Evolutionary conservation across 2,888 invertebrate genomes (phyloP), one percentile per base, ranked within the genome.

Genomic region (Nomada flava): DNA sequence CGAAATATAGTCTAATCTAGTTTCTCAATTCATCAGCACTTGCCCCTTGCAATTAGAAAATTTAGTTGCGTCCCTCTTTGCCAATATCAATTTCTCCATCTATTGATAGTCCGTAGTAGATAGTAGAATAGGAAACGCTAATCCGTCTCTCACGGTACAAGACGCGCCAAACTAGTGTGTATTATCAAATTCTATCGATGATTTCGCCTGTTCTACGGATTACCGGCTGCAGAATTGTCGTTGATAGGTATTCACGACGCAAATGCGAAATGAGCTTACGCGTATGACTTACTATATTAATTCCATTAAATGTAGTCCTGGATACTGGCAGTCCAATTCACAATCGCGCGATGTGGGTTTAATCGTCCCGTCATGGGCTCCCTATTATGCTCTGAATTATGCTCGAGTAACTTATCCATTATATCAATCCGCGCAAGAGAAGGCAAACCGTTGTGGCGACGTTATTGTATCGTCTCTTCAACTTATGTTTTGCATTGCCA

Each of bases 181-280:
- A 23, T 29, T 63, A 53, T 73, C 18, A 29, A 36, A 73, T 73
- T 47, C 57, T n/a, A 4, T 18, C 20, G 13, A 57, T 26, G 42
- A 55, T 50, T 18, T 62, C 52, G 18, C 23, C 47, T 23, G 53
- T 20, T 47, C 65, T 57, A 47, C 15, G 29, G 65, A 73, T 73
- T 74, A 74, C 15, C 47, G 47, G 47, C 36, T 44, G 18, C 42
- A 2, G 10, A 53, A 53, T 52, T 20, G 62, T 55, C 73, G 7
- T 0, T 50, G 59, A 67, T 50, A 74, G 47, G 26, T 69, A 59
- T 44, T 29, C 52, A 50, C 13, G 23, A 59, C 36, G 68, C 13
- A 68, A 68, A 68, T 20, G 18, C 60, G 60, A 68, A 26, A 60
- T 23, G 68, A 60, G 75, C 52, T 69, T 60, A 62, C 52, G 44